A percentile compares a stretch with the other conserved stretches of the same genome.
phyloP scores from a whole-genome alignment of 2,797 vertebrate species.

The Alosa sapidissima region DNA sequence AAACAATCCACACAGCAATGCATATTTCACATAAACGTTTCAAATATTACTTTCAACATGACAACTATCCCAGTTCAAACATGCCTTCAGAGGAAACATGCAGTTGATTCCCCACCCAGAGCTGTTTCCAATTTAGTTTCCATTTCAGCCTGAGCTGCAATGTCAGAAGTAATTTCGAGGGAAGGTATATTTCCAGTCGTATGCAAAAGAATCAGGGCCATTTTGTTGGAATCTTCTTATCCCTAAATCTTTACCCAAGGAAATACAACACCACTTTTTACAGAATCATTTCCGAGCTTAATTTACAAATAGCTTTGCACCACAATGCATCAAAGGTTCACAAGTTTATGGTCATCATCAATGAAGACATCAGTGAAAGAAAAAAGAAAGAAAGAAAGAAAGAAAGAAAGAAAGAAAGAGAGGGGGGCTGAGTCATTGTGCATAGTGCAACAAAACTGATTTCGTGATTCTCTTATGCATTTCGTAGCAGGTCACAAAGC shows the following conservation, averaged over 20 bases:
- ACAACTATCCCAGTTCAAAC: neutral
- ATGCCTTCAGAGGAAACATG: neutral
- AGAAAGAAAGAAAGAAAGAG: too few species aligned
- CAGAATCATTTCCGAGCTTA: neutral
- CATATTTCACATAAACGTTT: neutral
- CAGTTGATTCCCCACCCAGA: neutral
- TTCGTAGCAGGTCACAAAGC: too few species aligned
- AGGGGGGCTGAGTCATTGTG: too few species aligned
- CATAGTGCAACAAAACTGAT: too few species aligned
- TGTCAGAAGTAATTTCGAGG: neutral
- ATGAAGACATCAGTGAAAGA: too few species aligned
- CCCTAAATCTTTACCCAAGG: too few species aligned
- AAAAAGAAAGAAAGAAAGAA: too few species aligned
- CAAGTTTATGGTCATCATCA: neutral
- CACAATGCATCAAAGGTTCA: neutral
- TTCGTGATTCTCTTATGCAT: too few species aligned
- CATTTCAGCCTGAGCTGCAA: neutral
- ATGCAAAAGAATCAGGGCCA: neutral
- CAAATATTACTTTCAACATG: neutral
- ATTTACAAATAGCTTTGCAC: neutral
- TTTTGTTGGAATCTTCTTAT: neutral
- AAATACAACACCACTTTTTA: neutral
- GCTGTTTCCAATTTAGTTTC: constrained; percentile 11
- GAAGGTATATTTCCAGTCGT: neutral
- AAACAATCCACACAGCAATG: neutral